Percentiles rank a stretch among this genome's conserved stretches.
Evolutionary conservation across 1,140 invertebrate genomes (phyloP).

Genomic region (Drosophila ogumai): DNA sequence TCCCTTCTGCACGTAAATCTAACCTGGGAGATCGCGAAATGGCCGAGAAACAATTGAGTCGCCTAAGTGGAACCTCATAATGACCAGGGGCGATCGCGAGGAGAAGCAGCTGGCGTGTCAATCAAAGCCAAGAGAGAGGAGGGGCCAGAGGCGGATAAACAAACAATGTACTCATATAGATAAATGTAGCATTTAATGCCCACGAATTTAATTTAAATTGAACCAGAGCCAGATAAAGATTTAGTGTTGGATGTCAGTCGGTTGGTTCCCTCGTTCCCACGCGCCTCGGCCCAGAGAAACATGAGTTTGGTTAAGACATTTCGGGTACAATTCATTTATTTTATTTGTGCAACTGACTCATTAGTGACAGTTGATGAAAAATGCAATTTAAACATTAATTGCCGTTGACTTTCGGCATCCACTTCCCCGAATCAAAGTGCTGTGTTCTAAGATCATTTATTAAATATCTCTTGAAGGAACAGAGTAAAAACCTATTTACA

Average conservation of each 20-base stretch:
- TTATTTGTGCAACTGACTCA: constrained; percentile 61
- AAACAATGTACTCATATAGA: constrained; percentile 62
- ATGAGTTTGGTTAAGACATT: constrained; percentile 33
- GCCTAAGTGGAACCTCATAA: constrained; percentile 54
- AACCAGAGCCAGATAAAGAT: constrained; percentile 58
- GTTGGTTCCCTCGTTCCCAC: constrained; percentile 14
- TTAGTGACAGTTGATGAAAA: constrained; percentile 68
- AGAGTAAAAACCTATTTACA: neutral
- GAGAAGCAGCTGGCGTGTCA: constrained; percentile 69
- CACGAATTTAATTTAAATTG: constrained; percentile 66
- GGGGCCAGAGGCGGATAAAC: constrained; percentile 19
- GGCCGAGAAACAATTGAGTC: constrained; percentile 37
- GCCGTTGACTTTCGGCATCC: constrained; percentile 38
- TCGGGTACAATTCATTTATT: constrained; percentile 32
- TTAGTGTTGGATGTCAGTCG: constrained; percentile 46
- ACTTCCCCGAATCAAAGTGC: constrained; percentile 3
- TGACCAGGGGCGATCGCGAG: constrained; percentile 31
- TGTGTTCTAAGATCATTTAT: neutral
- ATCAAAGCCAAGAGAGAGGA: constrained; percentile 41
- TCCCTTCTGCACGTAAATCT: constrained; percentile 20
- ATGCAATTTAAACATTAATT: constrained; percentile 60
- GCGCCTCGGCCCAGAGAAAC: constrained; percentile 13
- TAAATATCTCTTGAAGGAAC: constrained; percentile 4
- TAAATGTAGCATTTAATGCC: constrained; percentile 66
- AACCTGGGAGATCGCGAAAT: constrained; percentile 13